Percentiles rank a stretch among this genome's conserved stretches.
Evolutionary conservation across 2,888 invertebrate species (phyloP).

Genomic region (Lepidochrysops patricia): DNA sequence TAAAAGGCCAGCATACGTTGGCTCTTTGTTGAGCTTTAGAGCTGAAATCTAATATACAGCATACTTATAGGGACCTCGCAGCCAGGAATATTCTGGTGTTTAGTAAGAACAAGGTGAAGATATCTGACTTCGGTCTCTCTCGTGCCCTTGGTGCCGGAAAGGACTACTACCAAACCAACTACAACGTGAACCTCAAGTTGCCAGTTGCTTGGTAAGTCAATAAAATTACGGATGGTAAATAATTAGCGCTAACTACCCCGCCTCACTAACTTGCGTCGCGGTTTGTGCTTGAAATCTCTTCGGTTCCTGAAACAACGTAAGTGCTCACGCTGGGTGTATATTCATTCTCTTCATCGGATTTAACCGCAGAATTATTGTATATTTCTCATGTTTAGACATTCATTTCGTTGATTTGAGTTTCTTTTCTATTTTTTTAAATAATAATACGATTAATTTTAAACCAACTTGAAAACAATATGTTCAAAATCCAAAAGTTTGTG

Average conservation of each 20-base stretch:
- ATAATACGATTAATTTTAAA: no score
- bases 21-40: not conserved
- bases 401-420: no score
- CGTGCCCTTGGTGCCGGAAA: conserved; percentile 97
- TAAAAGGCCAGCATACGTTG: no score
- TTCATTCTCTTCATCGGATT: no score
- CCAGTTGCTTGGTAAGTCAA: conserved; percentile 94
- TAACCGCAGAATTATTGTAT: no score
- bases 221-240: no score
- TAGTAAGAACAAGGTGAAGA: conserved; percentile 96
- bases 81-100: conserved; percentile 98
- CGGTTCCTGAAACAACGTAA: no score
- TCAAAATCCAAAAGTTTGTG: not conserved
- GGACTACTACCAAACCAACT: conserved; percentile 99
- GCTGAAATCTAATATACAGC: conserved; percentile 1
- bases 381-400: no score
- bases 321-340: no score
- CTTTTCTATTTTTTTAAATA: no score
- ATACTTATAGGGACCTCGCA: conserved; percentile 87
- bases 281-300: not conserved
- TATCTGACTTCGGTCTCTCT: conserved; percentile 97
- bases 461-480: not conserved
- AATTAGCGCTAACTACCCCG: no score
- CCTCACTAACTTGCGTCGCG: no score
- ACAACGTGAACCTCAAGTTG: conserved; percentile 95